Base-by-base conservation (phyloP, 1,140 invertebrate species). In the Papilio aristodemus region DNA sequence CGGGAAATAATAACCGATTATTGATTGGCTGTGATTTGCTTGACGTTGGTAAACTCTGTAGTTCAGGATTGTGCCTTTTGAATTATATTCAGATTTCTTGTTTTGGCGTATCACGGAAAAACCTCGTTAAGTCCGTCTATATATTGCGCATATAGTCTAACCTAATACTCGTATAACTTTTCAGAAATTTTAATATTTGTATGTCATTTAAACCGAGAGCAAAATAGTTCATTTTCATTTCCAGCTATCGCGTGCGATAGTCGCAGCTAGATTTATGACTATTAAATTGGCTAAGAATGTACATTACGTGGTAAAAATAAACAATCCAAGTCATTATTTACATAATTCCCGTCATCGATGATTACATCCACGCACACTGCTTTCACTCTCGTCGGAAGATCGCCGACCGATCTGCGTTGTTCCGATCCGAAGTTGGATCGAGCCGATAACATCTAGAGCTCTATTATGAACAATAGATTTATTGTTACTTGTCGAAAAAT, bases 301-400 rank as follows among this genome's bases (percentile, higher is more conserved):
- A 32, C 2, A 32, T 6, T 32, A 32, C 27, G 6, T 32, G 10
- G 46, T 54, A 9, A 54, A 54, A 6, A 25, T 22, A 22, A 54
- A 11, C 22, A 14, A 9, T 62, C 14, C 14, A 14, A 62, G 38
- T 62, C 59, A 38, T 62, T 62, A 38, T 62, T 62, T 38, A 54
- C 46, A 54, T 54, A 54, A 54, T 54, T 54, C 17, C 19, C 9
- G 17, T 25, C 19, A 54, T 54, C 19, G 22, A 13, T 54, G 46
- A 38, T 38, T 38, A 19, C n/a, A 39, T 62, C 37, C 14, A 17
- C 58, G 58, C 36, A 19, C 46, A 36, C n/a, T 62, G 37, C 59
- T 62, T 62, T 62, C 59, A 62, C 59, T 62, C 59, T 62, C 59
- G 17, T 62, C 36, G 32, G 36, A 39, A 62, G 37, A 62, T 62